Percentiles rank a stretch among this genome's conserved stretches.
These are phyloP conservation scores for Gymnobelideus leadbeateri DNA, from an alignment of 2,113 vertebrate genomes.

Conservation along the genomic window DNA sequence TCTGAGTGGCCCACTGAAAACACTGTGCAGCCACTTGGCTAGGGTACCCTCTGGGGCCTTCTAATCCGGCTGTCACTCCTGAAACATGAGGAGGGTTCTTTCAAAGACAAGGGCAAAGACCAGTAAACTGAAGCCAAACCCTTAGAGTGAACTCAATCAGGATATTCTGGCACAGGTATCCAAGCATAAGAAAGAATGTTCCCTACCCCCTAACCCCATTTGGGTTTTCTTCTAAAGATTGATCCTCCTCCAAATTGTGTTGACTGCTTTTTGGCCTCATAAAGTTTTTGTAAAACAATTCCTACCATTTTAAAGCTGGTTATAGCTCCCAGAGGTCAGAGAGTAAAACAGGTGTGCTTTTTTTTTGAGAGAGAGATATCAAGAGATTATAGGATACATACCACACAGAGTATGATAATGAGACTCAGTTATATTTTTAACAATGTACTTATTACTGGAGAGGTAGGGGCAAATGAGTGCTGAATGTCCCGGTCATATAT, in stretches of 20 bases:
- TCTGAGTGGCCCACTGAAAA: not conserved
- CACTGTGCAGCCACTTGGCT: conserved; percentile 5
- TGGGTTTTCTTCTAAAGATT: conserved; percentile 12
- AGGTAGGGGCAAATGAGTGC: not conserved
- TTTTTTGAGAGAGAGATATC: not conserved
- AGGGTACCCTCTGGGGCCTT: conserved; percentile 5
- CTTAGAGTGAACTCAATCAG: conserved; percentile 15
- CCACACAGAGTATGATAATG: not conserved
- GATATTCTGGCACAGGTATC: conserved; percentile 14
- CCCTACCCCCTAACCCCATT: not conserved
- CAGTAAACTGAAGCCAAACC: conserved; percentile 6
- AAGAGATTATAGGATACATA: not conserved
- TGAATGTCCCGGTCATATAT: not conserved
- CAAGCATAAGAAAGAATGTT: not conserved
- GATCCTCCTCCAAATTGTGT: not conserved
- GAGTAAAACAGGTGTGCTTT: not conserved
- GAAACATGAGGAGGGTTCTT: conserved; percentile 18
- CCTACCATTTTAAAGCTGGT: conserved; percentile 21
- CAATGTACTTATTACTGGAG: not conserved
- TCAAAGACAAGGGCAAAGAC: not conserved
- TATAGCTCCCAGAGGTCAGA: not conserved
- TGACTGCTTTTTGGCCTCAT: not conserved
- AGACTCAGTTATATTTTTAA: not conserved
- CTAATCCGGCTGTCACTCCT: conserved; percentile 18
- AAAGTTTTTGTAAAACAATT: not conserved